Evolutionary conservation across 1,140 invertebrate genomes (phyloP).

Genomic region (Macrobrachium rosenbergii): DNA sequence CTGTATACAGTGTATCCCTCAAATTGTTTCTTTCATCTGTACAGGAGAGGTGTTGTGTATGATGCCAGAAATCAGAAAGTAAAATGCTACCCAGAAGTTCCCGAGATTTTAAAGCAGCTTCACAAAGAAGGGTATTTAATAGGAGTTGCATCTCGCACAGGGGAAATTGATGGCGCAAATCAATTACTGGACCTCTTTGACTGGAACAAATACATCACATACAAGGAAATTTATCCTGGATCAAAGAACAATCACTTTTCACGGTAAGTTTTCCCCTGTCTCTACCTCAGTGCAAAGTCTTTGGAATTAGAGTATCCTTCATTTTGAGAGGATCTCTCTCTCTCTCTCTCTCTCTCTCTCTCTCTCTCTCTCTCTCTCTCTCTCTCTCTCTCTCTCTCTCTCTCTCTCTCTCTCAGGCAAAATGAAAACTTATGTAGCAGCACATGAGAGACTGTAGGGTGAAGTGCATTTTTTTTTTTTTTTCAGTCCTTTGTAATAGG

Average conservation of each 20-base stretch:
- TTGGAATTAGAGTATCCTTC: too few species aligned
- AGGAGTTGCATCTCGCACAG: conserved; percentile 79
- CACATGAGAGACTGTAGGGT: too few species aligned
- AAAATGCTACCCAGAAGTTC: conserved; percentile 76
- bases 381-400: neutral
- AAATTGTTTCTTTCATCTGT: conserved; percentile 35
- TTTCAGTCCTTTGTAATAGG: too few species aligned
- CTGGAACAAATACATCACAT: conserved; percentile 80
- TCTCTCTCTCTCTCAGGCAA: too few species aligned
- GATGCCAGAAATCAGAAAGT: conserved; percentile 74
- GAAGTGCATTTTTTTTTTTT: too few species aligned
- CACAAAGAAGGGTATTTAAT: conserved; percentile 75
- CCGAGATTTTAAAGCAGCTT: conserved; percentile 76
- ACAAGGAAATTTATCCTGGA: conserved; percentile 83
- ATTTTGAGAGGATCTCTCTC: too few species aligned
- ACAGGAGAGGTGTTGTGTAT: conserved; percentile 73
- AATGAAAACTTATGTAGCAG: too few species aligned
- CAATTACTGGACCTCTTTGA: conserved; percentile 78
- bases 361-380: neutral
- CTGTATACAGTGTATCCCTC: neutral
- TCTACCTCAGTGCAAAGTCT: neutral
- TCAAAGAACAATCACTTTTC: conserved; percentile 80
- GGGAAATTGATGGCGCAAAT: conserved; percentile 77
- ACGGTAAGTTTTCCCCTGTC: conserved; percentile 72
- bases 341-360: neutral